Percentiles rank a stretch among this genome's conserved stretches.
These are phyloP conservation scores for Dendrolimus houi DNA, from an alignment of 2,888 invertebrate species.

Conservation along the genomic window DNA sequence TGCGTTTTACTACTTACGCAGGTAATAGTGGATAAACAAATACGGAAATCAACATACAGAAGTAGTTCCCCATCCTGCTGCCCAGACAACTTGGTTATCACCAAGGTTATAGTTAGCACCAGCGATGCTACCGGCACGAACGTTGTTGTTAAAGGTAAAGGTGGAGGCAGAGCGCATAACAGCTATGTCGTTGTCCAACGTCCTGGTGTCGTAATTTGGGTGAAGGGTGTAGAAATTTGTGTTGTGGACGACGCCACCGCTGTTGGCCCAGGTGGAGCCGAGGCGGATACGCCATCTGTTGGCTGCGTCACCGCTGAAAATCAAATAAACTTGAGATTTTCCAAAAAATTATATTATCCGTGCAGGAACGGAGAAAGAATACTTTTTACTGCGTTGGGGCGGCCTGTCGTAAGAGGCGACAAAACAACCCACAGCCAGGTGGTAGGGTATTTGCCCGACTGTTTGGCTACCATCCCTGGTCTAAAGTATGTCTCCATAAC, in stretches of 20 bases:
- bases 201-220: conserved; percentile 28
- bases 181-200: conserved; percentile 37
- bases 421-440: no score
- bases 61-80: conserved; percentile 52
- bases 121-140: conserved; percentile 25
- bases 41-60: conserved; percentile 20
- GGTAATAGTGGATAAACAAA: no score
- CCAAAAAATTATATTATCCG: no score
- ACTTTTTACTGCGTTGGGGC: no score
- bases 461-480: no score
- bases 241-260: conserved; percentile 28
- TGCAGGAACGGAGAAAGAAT: no score
- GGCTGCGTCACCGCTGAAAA: conserved; percentile 22
- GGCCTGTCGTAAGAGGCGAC: no score
- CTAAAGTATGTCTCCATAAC: no score
- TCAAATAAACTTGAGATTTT: neutral
- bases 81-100: conserved; percentile 35
- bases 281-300: conserved; percentile 32
- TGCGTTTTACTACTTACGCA: no score
- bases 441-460: no score
- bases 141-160: conserved; percentile 19
- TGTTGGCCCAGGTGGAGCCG: conserved; percentile 37
- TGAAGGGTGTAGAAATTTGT: conserved; percentile 24
- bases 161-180: conserved; percentile 23
- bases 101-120: conserved; percentile 27